phyloP scores from a whole-genome alignment of 2,888 invertebrate species.

The Drosophila antonietae region DNA sequence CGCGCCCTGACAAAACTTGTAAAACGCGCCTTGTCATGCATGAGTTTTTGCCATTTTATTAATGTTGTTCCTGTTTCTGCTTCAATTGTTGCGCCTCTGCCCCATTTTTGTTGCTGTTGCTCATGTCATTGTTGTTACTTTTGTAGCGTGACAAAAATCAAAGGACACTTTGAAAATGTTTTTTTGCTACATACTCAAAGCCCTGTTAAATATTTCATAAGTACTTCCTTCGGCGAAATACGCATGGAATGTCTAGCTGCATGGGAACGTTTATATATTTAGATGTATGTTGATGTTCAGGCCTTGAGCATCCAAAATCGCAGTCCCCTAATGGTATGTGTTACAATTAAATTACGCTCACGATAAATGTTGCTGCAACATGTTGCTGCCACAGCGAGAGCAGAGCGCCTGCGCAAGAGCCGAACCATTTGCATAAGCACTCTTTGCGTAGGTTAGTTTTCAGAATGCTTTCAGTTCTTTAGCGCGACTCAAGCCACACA shows the following conservation, averaged over 20 bases:
- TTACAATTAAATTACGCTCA: conserved; percentile 69
- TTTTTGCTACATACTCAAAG: conserved; percentile 32
- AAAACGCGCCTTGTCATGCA: conserved; percentile 75
- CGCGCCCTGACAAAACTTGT: conserved; percentile 65
- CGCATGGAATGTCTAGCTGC: conserved; percentile 30
- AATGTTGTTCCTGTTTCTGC: conserved; percentile 68
- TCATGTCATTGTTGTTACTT: conserved; percentile 18
- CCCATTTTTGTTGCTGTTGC: conserved; percentile 4
- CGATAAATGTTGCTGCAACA: conserved; percentile 76
- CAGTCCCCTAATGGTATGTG: conserved; percentile 17
- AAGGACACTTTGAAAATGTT: conserved; percentile 47
- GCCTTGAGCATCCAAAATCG: neutral
- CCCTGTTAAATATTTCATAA: conserved; percentile 71
- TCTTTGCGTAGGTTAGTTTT: conserved; percentile 52
- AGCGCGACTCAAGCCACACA: conserved; percentile 76
- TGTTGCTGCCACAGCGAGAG: conserved; percentile 43
- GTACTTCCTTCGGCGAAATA: conserved; percentile 35
- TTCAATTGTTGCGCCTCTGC: conserved; percentile 44
- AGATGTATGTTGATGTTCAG: neutral
- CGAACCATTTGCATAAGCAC: conserved; percentile 61
- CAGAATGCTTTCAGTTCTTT: conserved; percentile 59
- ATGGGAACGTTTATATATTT: neutral
- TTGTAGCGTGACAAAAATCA: conserved; percentile 73
- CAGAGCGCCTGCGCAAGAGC: conserved; percentile 38
- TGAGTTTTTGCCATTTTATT: conserved; percentile 68